Evolutionary conservation across 2,797 vertebrate genomes (phyloP).

Genomic region (Liasis olivaceus): DNA sequence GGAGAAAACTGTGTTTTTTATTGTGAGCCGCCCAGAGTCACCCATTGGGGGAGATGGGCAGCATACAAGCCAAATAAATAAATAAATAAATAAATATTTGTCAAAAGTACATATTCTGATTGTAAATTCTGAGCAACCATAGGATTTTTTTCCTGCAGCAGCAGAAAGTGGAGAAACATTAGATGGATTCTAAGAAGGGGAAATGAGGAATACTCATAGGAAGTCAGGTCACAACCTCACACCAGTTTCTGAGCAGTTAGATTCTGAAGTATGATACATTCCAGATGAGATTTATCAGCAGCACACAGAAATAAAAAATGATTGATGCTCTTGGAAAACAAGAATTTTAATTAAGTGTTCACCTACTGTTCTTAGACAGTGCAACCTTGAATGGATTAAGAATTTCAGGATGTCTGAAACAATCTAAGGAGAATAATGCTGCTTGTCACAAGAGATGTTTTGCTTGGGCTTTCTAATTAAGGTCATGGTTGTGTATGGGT

Average conservation of each 20-base stretch:
- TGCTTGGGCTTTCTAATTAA: not conserved
- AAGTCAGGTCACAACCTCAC: not conserved
- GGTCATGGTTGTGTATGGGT: not conserved
- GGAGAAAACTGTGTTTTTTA: too few relatives aligned
- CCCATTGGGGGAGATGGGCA: too few relatives aligned
- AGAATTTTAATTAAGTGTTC: not conserved
- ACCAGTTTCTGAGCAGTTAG: not conserved
- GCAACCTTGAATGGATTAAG: not conserved
- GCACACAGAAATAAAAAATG: not conserved
- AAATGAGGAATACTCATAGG: not conserved
- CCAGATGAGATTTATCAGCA: not conserved
- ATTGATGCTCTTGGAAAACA: not conserved
- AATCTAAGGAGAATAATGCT: not conserved
- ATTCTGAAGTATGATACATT: not conserved
- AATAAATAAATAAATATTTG: too few relatives aligned
- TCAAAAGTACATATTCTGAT: not conserved
- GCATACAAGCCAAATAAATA: too few relatives aligned
- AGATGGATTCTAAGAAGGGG: not conserved
- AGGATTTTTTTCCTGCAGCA: not conserved
- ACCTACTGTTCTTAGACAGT: not conserved
- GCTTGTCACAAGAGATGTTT: not conserved
- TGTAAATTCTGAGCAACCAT: not conserved
- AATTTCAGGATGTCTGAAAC: not conserved
- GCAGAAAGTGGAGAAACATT: not conserved
- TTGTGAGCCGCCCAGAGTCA: too few relatives aligned